phyloP scores from a whole-genome alignment of 2,113 vertebrate species.

The Chrysochloris asiatica region DNA sequence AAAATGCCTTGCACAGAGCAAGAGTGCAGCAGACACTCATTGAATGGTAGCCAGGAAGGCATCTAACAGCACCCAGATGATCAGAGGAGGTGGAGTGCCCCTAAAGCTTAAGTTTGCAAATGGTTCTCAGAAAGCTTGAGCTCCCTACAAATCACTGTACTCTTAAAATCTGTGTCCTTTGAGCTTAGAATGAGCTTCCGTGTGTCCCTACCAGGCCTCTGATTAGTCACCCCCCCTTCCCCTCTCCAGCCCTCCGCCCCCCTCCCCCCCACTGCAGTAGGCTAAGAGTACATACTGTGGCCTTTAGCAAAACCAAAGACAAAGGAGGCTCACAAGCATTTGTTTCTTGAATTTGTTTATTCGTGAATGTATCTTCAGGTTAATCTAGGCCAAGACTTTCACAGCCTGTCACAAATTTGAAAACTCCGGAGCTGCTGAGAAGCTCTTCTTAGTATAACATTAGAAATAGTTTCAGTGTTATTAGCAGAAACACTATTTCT shows the following conservation, averaged over 20 bases:
- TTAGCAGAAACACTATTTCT: too few species aligned
- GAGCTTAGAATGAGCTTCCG: neutral
- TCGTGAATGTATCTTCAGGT: neutral
- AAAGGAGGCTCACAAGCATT: neutral
- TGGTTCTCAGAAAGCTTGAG: neutral
- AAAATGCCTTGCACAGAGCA: neutral
- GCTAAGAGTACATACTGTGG: neutral
- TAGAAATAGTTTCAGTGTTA: constrained; percentile 34
- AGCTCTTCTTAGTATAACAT: neutral
- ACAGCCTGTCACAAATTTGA: neutral
- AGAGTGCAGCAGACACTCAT: neutral
- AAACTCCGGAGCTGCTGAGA: neutral
- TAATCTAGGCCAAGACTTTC: constrained; percentile 25
- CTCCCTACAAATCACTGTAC: neutral
- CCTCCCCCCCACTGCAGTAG: neutral
- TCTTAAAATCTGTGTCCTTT: neutral
- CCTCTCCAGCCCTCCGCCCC: too few species aligned
- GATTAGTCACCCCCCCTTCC: neutral
- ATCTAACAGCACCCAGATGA: neutral
- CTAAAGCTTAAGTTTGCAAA: neutral
- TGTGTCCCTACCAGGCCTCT: neutral
- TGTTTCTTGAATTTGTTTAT: neutral
- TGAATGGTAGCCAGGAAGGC: neutral
- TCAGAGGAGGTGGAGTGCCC: neutral
- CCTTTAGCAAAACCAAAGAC: neutral